Conservation (phyloP, 2,888 invertebrate species). For the Ceramica pisi region DNA sequence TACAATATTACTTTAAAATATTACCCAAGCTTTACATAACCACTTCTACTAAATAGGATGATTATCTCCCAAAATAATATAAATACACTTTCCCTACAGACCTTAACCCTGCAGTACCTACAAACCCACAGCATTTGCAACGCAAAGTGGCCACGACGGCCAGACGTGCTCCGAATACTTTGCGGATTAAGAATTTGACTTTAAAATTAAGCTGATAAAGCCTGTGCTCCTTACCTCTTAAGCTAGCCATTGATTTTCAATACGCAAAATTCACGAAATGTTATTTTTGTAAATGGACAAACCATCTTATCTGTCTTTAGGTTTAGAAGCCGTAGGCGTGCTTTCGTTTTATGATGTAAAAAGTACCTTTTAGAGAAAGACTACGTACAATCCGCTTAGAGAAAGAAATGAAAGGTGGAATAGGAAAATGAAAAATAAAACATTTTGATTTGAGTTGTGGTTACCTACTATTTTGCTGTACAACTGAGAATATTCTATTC, state of each 20-base stretch:
- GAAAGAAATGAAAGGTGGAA: not conserved
- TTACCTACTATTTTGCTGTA: not conserved
- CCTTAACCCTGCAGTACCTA: constrained; percentile 67
- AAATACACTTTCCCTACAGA: constrained; percentile 58
- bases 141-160: constrained; percentile 74
- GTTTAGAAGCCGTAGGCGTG: constrained; percentile 25
- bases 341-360: constrained; percentile 20
- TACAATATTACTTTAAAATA: constrained; percentile 17
- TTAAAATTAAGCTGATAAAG: constrained; percentile 84
- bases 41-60: constrained; percentile 19
- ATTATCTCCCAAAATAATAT: constrained; percentile 60
- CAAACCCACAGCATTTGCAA: constrained; percentile 72
- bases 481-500: too few relatives aligned
- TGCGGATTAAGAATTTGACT: constrained; percentile 84
- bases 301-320: constrained; percentile 14
- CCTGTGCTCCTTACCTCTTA: constrained; percentile 75
- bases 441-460: not conserved
- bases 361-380: constrained; percentile 19
- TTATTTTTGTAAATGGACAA: constrained; percentile 67
- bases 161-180: constrained; percentile 80
- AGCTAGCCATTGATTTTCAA: constrained; percentile 78
- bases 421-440: not conserved
- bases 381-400: constrained; percentile 29
- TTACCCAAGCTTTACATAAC: not conserved
- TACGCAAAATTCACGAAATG: constrained; percentile 65